phyloP scores from a whole-genome alignment of 2,113 vertebrate genomes.

The Chloropsis cyanopogon region DNA sequence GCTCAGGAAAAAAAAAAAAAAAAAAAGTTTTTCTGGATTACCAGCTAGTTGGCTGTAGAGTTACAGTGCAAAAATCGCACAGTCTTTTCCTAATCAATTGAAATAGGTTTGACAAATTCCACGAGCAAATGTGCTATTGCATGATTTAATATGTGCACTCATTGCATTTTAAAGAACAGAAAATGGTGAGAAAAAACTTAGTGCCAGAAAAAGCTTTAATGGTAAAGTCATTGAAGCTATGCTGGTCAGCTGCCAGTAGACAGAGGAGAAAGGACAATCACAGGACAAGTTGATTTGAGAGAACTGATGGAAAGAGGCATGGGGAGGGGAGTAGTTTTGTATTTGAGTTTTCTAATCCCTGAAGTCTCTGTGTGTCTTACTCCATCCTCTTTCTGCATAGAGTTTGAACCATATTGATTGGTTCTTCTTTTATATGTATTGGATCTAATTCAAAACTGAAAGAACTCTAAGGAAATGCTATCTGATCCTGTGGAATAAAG shows the following conservation, averaged over 20 bases:
- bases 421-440: neutral
- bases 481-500: neutral
- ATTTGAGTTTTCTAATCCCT: neutral
- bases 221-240: neutral
- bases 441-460: neutral
- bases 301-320: neutral
- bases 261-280: neutral
- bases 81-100: neutral
- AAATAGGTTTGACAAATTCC: neutral
- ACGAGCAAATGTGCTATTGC: neutral
- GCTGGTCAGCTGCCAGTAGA: neutral
- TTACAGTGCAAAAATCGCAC: neutral
- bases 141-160: neutral
- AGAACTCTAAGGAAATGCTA: neutral
- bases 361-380: neutral
- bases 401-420: accelerated
- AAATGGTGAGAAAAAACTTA: neutral
- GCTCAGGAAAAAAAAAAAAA: neutral
- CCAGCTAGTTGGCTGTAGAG: neutral
- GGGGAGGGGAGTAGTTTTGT: neutral
- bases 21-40: neutral
- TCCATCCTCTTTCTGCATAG: neutral
- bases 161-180: neutral
- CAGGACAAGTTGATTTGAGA: neutral
- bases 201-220: neutral